Base-by-base conservation (phyloP, 2,113 vertebrate species). In the Hippoglossus stenolepis region DNA sequence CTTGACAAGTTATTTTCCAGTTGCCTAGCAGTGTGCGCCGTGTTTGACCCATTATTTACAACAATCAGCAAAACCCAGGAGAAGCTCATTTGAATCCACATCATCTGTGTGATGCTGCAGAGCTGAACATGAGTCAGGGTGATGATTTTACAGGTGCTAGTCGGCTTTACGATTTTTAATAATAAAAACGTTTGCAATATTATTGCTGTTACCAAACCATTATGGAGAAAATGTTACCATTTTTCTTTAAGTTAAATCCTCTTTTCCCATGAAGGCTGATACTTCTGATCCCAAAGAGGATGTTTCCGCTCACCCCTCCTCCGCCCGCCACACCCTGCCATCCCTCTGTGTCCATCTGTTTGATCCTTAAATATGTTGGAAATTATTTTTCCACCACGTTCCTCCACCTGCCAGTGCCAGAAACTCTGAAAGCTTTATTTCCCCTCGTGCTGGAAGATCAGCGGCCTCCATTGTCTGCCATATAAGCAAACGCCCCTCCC, bases 1-100 rank as follows among this genome's bases (percentile, higher is more conserved):
- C 89, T 87, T 91, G 92, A 94, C 92, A 90, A 92, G 90, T 94
- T 93, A 86, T 93, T 93, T 93, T 90, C 88, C 86, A 87, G 90
- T 87, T 59, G 78, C 87, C 83, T 65, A 49, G 82, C 62, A 79
- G 86, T 74, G 82, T 91, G 69, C 75, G 80, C 58, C 68, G 81
- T 75, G 90, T 93, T 87, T 88, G 87, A 91, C 86, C 83, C 88
- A 61, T 86, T 86, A 77, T 90, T 94, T 92, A 85, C 91, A 87
- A 88, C 76, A 79, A 79, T 65, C 53, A 85, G 66, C 35, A 20
- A 84, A 87, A 87, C 86, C 85, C 83, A 70, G 75, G 61, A 66
- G 14, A 24, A 62, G 31, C 67, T 84, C 69, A 61, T 87, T 73
- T 81, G 58, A 75, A 24, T 68, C 49, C 82, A 45, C 15, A 3